A percentile compares a stretch with the other conserved stretches of the same genome.
Conservation (phyloP, 2,113 vertebrate species). For the Macaca fascicularis region T2T-MFA8v1.1 NC_088375.1:164997001-164997500, state of each 20-base stretch:
- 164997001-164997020: background rate
- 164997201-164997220: background rate
- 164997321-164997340: background rate
- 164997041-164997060: background rate
- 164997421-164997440: background rate
- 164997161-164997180: background rate
- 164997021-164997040: background rate
- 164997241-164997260: slow-evolving; percentile 30
- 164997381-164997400: background rate
- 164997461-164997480: background rate
- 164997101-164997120: background rate
- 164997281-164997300: slow-evolving; percentile 15
- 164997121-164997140: background rate
- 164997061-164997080: background rate
- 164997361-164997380: background rate
- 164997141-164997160: background rate
- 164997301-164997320: background rate
- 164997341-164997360: background rate
- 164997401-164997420: background rate
- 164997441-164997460: background rate
- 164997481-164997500: background rate
- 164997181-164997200: background rate
- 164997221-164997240: background rate
- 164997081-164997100: background rate
- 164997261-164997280: slow-evolving; percentile 7